These are phyloP conservation scores for Phalacrocorax aristotelis DNA, from an alignment of 2,113 vertebrate genomes.

Conservation along the genomic window DNA sequence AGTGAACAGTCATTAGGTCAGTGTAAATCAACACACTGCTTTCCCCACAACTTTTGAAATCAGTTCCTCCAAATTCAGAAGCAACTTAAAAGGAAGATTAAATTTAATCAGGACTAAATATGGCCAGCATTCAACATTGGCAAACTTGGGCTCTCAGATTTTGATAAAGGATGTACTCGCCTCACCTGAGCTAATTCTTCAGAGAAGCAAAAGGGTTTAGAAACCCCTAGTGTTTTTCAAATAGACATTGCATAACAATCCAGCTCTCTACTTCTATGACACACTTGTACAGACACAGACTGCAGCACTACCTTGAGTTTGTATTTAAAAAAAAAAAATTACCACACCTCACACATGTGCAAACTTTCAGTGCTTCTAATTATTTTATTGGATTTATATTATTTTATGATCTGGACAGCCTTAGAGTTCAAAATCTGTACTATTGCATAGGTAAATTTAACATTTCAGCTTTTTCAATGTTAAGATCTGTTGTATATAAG, in stretches of 20 bases:
- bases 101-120: background rate
- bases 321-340: background rate
- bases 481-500: background rate
- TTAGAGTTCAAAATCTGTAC: background rate
- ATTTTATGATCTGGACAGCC: background rate
- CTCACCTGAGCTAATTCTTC: background rate
- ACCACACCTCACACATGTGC: background rate
- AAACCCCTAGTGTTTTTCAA: background rate
- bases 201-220: background rate
- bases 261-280: background rate
- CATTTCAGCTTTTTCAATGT: background rate
- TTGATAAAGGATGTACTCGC: background rate
- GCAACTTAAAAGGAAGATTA: background rate
- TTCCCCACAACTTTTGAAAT: background rate
- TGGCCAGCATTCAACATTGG: background rate
- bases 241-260: accelerated
- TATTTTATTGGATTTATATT: background rate
- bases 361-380: background rate
- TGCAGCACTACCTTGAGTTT: background rate
- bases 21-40: background rate
- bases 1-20: background rate
- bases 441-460: background rate
- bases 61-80: background rate
- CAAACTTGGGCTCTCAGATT: background rate
- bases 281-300: background rate